These are phyloP conservation scores for Dryobota labecula DNA, from an alignment of 2,888 invertebrate species.

Conservation along the genomic window DNA sequence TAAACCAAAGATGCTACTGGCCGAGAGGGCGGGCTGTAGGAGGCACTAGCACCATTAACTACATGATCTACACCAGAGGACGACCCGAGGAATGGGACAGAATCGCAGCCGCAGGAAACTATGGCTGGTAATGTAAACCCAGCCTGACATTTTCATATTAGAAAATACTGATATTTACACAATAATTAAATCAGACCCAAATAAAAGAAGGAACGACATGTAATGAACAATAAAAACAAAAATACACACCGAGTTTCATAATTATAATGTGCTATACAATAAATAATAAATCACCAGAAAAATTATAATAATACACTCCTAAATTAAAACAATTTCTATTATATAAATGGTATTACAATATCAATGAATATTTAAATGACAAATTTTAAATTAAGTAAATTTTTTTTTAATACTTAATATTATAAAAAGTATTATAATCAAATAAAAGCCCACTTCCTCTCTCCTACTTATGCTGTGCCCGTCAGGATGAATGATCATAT, in stretches of 20 bases:
- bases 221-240: neutral
- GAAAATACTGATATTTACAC: no score
- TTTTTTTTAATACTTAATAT: no score
- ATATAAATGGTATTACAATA: no score
- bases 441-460: no score
- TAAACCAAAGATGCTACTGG: slow-evolving; percentile 91
- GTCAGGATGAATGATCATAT: no score
- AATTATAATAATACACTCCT: no score
- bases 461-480: no score
- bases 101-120: slow-evolving; percentile 92
- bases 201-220: neutral
- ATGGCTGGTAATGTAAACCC: slow-evolving; percentile 90
- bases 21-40: slow-evolving; percentile 94
- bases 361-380: no score
- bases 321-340: no score
- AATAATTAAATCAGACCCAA: neutral
- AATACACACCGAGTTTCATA: neutral
- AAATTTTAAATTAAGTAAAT: no score
- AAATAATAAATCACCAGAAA: no score
- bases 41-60: slow-evolving; percentile 95
- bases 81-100: slow-evolving; percentile 92
- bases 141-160: neutral
- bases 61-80: slow-evolving; percentile 95
- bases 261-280: neutral
- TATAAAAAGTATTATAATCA: no score